Percentiles rank a stretch among this genome's conserved stretches.
phyloP scores from a whole-genome alignment of 2,113 vertebrate species.

The Gadus chalcogrammus region DNA sequence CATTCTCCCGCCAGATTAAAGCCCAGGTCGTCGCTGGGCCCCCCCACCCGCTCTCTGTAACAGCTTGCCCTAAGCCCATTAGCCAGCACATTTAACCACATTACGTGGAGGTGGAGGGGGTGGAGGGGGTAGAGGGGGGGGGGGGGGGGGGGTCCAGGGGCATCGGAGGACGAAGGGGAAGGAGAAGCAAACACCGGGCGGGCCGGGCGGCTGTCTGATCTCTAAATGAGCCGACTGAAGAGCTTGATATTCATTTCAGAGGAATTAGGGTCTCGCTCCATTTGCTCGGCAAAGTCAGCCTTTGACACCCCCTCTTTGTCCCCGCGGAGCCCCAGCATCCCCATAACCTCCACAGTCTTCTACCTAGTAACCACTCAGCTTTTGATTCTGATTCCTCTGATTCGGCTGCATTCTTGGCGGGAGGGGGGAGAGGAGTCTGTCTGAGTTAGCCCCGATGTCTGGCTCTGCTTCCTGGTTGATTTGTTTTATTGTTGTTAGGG shows the following conservation, averaged over 20 bases:
- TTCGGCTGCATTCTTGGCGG: slow-evolving; percentile 11
- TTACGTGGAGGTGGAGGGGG: slow-evolving; percentile 49
- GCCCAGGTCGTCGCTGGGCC: slow-evolving; percentile 43
- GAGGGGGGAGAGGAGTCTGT: not conserved
- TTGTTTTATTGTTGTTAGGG: slow-evolving; percentile 4
- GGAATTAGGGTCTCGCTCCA: slow-evolving; percentile 69
- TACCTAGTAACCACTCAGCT: slow-evolving; percentile 49
- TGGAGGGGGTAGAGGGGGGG: too few relatives aligned
- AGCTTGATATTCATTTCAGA: slow-evolving; percentile 75
- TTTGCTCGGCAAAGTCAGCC: slow-evolving; percentile 65
- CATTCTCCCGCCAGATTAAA: slow-evolving; percentile 64
- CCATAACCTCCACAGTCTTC: not conserved
- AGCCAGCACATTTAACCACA: slow-evolving; percentile 76
- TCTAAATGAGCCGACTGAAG: slow-evolving; percentile 79
- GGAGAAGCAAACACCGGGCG: slow-evolving; percentile 64
- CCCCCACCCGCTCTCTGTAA: slow-evolving; percentile 58
- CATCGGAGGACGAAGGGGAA: slow-evolving; percentile 41
- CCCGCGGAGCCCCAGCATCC: not conserved
- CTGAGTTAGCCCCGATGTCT: not conserved
- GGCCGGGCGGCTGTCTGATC: slow-evolving; percentile 75
- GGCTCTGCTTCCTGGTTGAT: not conserved
- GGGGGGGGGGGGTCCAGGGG: too few relatives aligned
- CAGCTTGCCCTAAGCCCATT: slow-evolving; percentile 80
- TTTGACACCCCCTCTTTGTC: slow-evolving; percentile 33
- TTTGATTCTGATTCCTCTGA: not conserved